phyloP scores from a whole-genome alignment of 2,113 vertebrate species.

The pig (Sus scrofa) region DNA sequence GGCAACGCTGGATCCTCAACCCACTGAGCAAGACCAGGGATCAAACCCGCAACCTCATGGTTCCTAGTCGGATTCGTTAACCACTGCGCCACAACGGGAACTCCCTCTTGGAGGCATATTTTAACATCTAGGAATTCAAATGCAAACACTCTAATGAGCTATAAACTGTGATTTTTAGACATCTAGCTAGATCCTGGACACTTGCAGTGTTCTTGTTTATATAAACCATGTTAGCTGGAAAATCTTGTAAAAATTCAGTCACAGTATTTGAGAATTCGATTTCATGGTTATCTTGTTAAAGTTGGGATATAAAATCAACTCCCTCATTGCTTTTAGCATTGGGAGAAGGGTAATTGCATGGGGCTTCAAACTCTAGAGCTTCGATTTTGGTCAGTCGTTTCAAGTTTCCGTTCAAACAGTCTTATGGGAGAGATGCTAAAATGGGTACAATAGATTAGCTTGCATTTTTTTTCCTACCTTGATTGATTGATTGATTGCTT shows the following conservation, averaged over 20 bases:
- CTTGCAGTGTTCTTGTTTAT: not conserved
- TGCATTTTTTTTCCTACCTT: not conserved
- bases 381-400: conserved; percentile 42
- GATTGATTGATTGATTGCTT: conserved; percentile 50
- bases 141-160: not conserved
- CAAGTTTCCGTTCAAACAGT: not conserved
- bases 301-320: conserved; percentile 13
- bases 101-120: not conserved
- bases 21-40: too few species aligned
- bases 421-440: conserved; percentile 41
- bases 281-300: not conserved
- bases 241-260: conserved; percentile 42
- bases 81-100: too few species aligned
- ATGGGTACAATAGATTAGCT: not conserved
- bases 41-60: too few species aligned
- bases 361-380: conserved; percentile 1
- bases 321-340: not conserved
- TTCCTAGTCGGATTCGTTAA: too few species aligned
- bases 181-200: not conserved
- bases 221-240: conserved; percentile 45
- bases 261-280: conserved; percentile 52
- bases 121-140: not conserved
- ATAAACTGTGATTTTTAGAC: not conserved
- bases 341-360: not conserved
- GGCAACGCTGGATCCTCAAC: too few species aligned